Conservation (phyloP, 2,113 vertebrate genomes). For the Periophthalmodon schlosseri region DNA sequence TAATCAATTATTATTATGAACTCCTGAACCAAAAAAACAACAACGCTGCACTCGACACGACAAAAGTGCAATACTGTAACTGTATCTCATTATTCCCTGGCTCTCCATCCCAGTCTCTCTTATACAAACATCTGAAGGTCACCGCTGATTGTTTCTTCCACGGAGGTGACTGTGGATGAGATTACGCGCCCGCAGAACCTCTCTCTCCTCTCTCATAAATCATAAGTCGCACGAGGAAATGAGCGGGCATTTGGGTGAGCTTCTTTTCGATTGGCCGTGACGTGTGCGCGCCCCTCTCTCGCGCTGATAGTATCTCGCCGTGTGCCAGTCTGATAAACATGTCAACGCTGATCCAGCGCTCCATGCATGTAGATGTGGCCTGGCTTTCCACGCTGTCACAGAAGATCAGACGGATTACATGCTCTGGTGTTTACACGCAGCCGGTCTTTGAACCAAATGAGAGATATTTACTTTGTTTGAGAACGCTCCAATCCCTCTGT, state of each 20-base stretch:
- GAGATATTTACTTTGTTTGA: background rate
- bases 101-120: background rate
- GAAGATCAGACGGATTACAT: slow-evolving; percentile 9
- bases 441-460: background rate
- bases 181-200: background rate
- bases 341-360: slow-evolving; percentile 6
- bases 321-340: slow-evolving; percentile 29
- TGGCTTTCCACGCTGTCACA: slow-evolving; percentile 12
- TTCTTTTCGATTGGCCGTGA: slow-evolving; percentile 50
- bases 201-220: background rate
- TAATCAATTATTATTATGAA: background rate
- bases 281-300: slow-evolving; percentile 17
- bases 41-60: no score
- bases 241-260: slow-evolving; percentile 34
- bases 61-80: background rate
- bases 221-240: slow-evolving; percentile 21
- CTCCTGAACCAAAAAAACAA: no score
- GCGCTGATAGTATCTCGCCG: slow-evolving; percentile 25
- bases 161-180: background rate
- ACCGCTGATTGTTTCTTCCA: background rate
- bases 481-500: background rate
- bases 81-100: background rate
- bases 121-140: background rate
- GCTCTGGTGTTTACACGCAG: background rate
- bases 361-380: slow-evolving; percentile 23